These are phyloP conservation scores for Listronotus oregonensis DNA, from an alignment of 1,140 invertebrate species.

Conservation along the genomic window DNA sequence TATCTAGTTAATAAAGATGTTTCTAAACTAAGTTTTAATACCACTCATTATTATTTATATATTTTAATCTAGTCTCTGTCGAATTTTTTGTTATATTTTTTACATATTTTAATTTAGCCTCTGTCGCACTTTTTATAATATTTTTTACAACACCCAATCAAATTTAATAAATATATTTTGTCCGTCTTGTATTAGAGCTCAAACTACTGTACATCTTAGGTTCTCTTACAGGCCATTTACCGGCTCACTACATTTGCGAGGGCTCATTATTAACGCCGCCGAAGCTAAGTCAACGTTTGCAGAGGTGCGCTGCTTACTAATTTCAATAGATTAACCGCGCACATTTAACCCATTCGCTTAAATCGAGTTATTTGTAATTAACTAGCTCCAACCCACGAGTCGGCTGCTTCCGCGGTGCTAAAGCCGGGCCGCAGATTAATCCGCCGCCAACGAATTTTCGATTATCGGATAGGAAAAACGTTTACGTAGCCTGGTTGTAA, in stretches of 20 bases:
- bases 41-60: too few species aligned
- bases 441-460: constrained; percentile 39
- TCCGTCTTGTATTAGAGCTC: constrained; percentile 2
- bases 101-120: too few species aligned
- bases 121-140: too few species aligned
- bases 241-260: constrained; percentile 54
- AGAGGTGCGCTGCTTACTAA: constrained; percentile 56
- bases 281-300: constrained; percentile 54
- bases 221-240: constrained; percentile 54
- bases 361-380: constrained; percentile 59
- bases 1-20: too few species aligned
- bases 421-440: constrained; percentile 46
- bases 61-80: too few species aligned
- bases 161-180: constrained; percentile 2
- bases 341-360: constrained; percentile 56
- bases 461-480: constrained; percentile 41
- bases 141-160: too few species aligned
- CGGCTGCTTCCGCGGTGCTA: constrained; percentile 19
- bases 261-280: constrained; percentile 53
- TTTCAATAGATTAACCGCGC: constrained; percentile 58
- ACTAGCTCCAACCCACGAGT: constrained; percentile 41
- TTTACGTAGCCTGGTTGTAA: constrained; percentile 10
- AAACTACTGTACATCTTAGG: constrained; percentile 28
- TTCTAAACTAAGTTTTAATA: too few species aligned
- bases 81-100: too few species aligned